Percentiles rank a stretch among this genome's conserved stretches.
These are phyloP conservation scores for Pantherophis alleghaniensis DNA, from an alignment of 2,797 vertebrate species.

Conservation along the genomic window DNA sequence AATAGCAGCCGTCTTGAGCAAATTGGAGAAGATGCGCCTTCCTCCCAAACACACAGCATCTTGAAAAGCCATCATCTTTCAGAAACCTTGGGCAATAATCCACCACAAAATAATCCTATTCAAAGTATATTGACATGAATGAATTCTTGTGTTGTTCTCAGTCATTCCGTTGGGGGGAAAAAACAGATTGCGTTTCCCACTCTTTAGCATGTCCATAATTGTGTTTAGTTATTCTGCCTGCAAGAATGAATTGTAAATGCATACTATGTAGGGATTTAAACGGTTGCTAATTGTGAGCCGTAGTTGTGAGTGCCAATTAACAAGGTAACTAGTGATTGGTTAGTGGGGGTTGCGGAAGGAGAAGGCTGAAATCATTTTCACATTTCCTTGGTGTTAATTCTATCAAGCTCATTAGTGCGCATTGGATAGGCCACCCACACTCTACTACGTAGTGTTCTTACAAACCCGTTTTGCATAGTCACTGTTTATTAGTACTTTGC, in stretches of 20 bases:
- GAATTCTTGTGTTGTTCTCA: neutral
- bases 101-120: neutral
- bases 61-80: constrained; percentile 25
- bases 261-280: constrained; percentile 27
- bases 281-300: constrained; percentile 24
- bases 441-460: neutral
- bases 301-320: constrained; percentile 24
- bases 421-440: neutral
- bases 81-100: neutral
- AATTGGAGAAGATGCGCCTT: neutral
- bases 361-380: constrained; percentile 19
- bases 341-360: neutral
- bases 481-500: neutral
- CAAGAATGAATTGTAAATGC: constrained; percentile 15
- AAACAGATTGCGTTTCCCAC: neutral
- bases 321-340: constrained; percentile 32
- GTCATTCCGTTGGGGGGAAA: neutral
- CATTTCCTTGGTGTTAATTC: neutral
- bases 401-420: neutral
- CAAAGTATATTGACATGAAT: neutral
- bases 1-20: constrained; percentile 32
- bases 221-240: neutral
- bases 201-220: neutral
- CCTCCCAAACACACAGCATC: constrained; percentile 25
- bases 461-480: neutral